Evolutionary conservation across 2,888 invertebrate genomes (phyloP), one percentile per base, ranked within the genome.

Genomic region (Gortyna flavago): DNA sequence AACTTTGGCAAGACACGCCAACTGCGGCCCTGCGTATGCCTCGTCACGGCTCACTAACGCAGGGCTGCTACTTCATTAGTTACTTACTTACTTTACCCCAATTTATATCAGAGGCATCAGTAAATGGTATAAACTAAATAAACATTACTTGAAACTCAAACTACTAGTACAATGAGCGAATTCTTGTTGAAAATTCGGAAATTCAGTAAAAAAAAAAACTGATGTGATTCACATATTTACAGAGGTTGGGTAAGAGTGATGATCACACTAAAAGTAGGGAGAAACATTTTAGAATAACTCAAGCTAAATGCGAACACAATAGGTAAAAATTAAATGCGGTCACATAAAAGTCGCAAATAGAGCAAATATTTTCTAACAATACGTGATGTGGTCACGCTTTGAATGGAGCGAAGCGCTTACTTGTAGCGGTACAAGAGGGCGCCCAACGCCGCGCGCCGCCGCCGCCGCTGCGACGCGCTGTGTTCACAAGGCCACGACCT

Each of bases 1-100:
- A 97, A 97, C 95, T 95, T 97, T 97, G 97, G 97, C 97, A 97
- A 96, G 96, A 95, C 94, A 93, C 95, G 94, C 95, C 94, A 94
- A 91, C 94, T 93, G 94, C 95, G 96, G 91, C 89, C 90, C 90
- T 87, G 90, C 85, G 86, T 87, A 87, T 85, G 83, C 88, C 84
- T 84, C 88, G 88, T 86, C 81, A 88, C 81, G 84, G 87, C 81
- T 88, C 81, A 85, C 88, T 84, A 86, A 85, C 83, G 80, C 80
- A 84, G 80, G 85, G 88, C 66, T 81, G 72, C 57, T 76, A 71
- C 72, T 48, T 73, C 32, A 81, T 21, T 25, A 41, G 29, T 68
- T n/a, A n/a, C n/a, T n/a, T n/a, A n/a, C n/a, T n/a, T n/a, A n/a
- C n/a, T 76, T 61, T 41, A 48, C 41, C 29, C 41, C n/a, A 44